A percentile compares a stretch with the other conserved stretches of the same genome.
Conservation (phyloP, 2,888 invertebrate species). For the Strigamia crassipes region DNA sequence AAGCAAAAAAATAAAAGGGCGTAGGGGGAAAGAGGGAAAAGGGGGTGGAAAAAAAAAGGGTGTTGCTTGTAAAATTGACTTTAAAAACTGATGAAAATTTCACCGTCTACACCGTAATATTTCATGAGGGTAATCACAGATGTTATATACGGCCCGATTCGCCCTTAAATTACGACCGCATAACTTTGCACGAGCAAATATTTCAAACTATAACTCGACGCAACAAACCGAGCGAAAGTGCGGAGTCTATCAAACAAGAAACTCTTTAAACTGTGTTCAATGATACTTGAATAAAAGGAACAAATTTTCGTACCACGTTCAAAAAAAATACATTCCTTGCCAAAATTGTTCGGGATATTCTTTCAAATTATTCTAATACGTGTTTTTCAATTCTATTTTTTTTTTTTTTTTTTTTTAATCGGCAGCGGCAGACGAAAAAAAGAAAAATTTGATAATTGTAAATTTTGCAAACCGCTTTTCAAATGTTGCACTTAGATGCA, state of each 20-base stretch:
- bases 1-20: not conserved
- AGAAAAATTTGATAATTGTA: not conserved
- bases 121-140: conserved; percentile 9
- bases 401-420: not conserved
- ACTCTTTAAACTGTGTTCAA: not conserved
- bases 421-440: not conserved
- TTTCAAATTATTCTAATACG: no score
- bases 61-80: conserved; percentile 5
- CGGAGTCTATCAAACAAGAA: not conserved
- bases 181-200: conserved; percentile 30
- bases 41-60: not conserved
- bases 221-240: not conserved
- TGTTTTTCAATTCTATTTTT: not conserved
- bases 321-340: no score
- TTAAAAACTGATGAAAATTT: conserved; percentile 30
- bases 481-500: no score
- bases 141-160: conserved; percentile 12
- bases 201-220: conserved; percentile 14
- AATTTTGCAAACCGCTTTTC: no score
- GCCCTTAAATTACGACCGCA: conserved; percentile 18
- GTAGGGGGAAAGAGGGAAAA: not conserved
- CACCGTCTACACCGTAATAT: conserved; percentile 13
- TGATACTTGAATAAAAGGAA: not conserved
- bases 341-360: no score
- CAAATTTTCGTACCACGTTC: no score